Conservation (phyloP, 1,140 invertebrate genomes). For the Tetramorium alpestre region DNA sequence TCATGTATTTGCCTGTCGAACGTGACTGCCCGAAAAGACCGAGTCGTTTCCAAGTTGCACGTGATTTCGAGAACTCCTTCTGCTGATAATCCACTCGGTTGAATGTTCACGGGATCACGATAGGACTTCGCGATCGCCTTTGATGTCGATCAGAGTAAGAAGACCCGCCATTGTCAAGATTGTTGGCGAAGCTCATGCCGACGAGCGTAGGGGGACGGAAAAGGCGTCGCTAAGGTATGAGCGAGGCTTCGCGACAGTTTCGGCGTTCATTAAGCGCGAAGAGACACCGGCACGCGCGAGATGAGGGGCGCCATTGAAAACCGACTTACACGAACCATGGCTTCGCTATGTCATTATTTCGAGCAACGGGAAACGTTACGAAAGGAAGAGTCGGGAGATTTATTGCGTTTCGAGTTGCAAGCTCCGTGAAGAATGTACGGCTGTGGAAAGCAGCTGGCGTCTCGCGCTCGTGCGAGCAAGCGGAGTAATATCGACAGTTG, state of each 20-base stretch:
- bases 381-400: constrained; percentile 24
- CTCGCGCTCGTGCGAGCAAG: constrained; percentile 40
- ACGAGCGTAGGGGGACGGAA: constrained; percentile 1
- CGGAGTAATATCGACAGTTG: constrained; percentile 51
- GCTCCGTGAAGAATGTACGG: constrained; percentile 44
- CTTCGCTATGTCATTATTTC: constrained; percentile 9
- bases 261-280: constrained; percentile 66
- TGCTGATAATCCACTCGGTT: constrained; percentile 61
- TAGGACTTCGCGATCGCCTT: constrained; percentile 71
- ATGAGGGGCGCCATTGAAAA: constrained; percentile 53
- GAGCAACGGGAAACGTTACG: constrained; percentile 31
- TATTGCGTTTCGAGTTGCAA: constrained; percentile 45
- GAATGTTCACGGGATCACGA: constrained; percentile 52
- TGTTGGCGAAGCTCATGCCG: constrained; percentile 52
- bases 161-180: constrained; percentile 64
- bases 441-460: constrained; percentile 43
- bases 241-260: constrained; percentile 70
- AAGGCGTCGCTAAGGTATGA: constrained; percentile 28
- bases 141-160: constrained; percentile 54
- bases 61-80: not conserved
- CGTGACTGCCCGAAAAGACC: not conserved
- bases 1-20: not conserved
- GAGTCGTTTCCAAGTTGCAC: not conserved
- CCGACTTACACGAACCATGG: constrained; percentile 39
- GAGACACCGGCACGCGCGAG: constrained; percentile 41